Base-by-base conservation (phyloP, 2,888 invertebrate genomes). In the Drosophila paracracens region DNA sequence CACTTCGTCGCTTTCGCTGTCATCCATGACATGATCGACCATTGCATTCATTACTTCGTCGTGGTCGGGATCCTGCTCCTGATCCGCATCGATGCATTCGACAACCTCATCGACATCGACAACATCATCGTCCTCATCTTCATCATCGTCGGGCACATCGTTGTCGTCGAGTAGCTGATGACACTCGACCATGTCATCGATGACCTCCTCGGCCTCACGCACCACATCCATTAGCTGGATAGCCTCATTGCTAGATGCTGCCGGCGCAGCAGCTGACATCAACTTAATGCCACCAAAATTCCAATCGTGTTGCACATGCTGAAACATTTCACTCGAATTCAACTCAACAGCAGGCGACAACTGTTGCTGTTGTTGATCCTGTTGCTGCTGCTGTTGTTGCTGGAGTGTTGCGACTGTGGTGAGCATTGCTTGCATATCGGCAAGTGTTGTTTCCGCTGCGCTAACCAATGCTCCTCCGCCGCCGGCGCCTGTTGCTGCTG, bases 251-350 rank as follows among this genome's bases (percentile, higher is more conserved):
- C 33, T 48, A 25, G 77, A 27, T 7, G n/a, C 59, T 64, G 21
- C 61, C 58, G 77, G 33, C 16, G 40, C 38, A 43, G 70, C 50
- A 74, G 76, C n/a, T 65, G 75, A 70, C 50, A 81, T 27, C 18
- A 91, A 65, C 70, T 92, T 92, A 11, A 92, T 82, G 38, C 85
- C 88, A 52, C 93, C 93, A 62, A 93, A 93, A 83, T 93, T 93
- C 93, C 93, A 93, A 81, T 93, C 93, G 73, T 93, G 93, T 60
- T 92, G 92, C 18, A 93, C 92, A 76, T 93, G 91, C 68, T 92
- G 92, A 74, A 92, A 93, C 78, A 93, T 91, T 69, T 92, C 92
- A 53, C 70, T 91, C 11, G 85, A 69, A 71, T 82, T 89, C 11
- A 84, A 74, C 38, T 85, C 86, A n/a, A 71, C 78, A 16, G 72